Evolutionary conservation across 2,888 invertebrate species (phyloP).

Genomic region (Pandemis cinnamomeana): DNA sequence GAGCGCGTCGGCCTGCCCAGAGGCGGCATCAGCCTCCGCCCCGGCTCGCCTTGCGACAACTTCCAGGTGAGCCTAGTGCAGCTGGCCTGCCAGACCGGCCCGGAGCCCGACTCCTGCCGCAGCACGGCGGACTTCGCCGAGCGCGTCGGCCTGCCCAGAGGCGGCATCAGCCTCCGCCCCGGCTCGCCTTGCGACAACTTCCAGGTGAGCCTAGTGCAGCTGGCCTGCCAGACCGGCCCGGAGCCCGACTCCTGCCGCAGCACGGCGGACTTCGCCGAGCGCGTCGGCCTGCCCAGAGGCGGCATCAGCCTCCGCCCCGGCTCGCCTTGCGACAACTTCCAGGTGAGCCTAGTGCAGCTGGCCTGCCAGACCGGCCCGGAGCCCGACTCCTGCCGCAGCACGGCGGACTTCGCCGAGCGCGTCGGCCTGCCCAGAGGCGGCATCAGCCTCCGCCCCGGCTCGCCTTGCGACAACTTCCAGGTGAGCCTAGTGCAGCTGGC

Average conservation of each 20-base stretch:
- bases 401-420: constrained; percentile 91
- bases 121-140: constrained; percentile 95
- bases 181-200: constrained; percentile 99
- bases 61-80: constrained; percentile 92
- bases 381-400: constrained; percentile 90
- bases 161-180: constrained; percentile 94
- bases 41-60: constrained; percentile 99
- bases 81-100: constrained; percentile 97
- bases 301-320: constrained; percentile 96
- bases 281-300: constrained; percentile 89
- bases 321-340: constrained; percentile 99
- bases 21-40: constrained; percentile 94
- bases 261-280: constrained; percentile 92
- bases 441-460: constrained; percentile 95
- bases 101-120: constrained; percentile 88
- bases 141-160: constrained; percentile 88
- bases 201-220: constrained; percentile 89
- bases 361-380: constrained; percentile 96
- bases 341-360: constrained; percentile 90
- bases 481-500: constrained; percentile 91
- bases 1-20: constrained; percentile 88
- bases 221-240: constrained; percentile 97
- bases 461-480: constrained; percentile 99
- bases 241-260: constrained; percentile 90
- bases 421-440: constrained; percentile 91